Evolutionary conservation across 2,113 vertebrate species (phyloP), one percentile per base, ranked within the genome.

Genomic region (Bubo blakistoni): DNA sequence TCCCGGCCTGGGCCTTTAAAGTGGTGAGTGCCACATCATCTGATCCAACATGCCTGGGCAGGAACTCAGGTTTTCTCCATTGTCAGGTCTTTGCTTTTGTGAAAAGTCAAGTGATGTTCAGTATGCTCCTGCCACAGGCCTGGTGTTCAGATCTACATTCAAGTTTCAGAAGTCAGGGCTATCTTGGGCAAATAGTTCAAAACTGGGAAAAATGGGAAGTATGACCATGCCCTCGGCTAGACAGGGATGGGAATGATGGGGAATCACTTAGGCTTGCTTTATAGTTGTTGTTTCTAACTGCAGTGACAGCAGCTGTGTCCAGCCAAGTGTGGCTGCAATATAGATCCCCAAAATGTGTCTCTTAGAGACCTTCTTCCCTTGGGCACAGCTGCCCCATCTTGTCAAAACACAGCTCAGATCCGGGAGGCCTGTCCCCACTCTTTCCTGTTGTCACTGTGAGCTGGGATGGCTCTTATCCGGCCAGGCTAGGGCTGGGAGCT

Each of bases 1-100:
- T 99, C 84, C 98, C 98, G 17, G 65, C 98, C 44, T 99, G 99
- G 81, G 98, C 99, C 74, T 99, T 99, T 96, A 99, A 98, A 98
- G 98, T 98, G 98, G 99, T 99, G 78, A 98, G 97, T 96, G 19
- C 57, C 36, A 46, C 27, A 30, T 63, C 40, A n/a, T 49, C 52
- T 87, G 54, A 47, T 88, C 22, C 19, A 4, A 30, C 36, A 30
- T 26, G 42, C 32, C 42, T 81, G 44, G 40, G 42, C 52, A 79
- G 34, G 49, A 80, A 47, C 80, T 67, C 2, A 11, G 29, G 18
- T 16, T 78, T 90, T 79, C 44, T 89, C 69, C 8, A 4, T 70
- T 78, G 51, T 80, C n/a, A 86, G 20, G 19, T 80, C 66, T 80
- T 63, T 49, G 27, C 21, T 74, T 94, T 72, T 76, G 14, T 79